Evolutionary conservation across 2,113 vertebrate species (phyloP).

Genomic region (Gymnorhina tibicen): DNA sequence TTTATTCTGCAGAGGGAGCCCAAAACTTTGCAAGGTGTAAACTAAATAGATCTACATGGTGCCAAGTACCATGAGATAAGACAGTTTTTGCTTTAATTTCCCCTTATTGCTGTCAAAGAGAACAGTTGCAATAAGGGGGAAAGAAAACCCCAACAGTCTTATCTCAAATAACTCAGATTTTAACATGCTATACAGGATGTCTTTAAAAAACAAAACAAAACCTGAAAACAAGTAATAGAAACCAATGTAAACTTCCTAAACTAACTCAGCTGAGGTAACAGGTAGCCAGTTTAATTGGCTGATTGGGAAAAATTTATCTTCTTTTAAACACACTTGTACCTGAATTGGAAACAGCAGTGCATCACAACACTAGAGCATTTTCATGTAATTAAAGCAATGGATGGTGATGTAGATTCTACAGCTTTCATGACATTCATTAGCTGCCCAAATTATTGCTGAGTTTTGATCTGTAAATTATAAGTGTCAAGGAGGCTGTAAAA

Average conservation of each 20-base stretch:
- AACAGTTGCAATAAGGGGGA: constrained; percentile 44
- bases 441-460: constrained; percentile 99
- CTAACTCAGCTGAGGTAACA: constrained; percentile 92
- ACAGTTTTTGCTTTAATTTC: constrained; percentile 48
- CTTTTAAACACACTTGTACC: constrained; percentile 83
- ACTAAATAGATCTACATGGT: constrained; percentile 67
- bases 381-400: constrained; percentile 80
- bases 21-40: constrained; percentile 69
- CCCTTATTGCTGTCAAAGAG: constrained; percentile 45
- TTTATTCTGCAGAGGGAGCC: constrained; percentile 67
- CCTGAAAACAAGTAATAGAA: constrained; percentile 80
- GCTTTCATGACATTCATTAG: constrained; percentile 99
- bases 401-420: constrained; percentile 89
- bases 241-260: constrained; percentile 89
- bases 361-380: constrained; percentile 81
- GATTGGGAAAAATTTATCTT: constrained; percentile 78
- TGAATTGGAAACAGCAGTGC: constrained; percentile 84
- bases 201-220: constrained; percentile 74
- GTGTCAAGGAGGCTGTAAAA: constrained; percentile 94
- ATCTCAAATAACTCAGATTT: constrained; percentile 68
- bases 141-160: constrained; percentile 25
- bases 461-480: constrained; percentile 96
- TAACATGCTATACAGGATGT: constrained; percentile 75
- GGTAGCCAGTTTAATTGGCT: constrained; percentile 85
- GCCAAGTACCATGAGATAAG: constrained; percentile 62